Evolutionary conservation across 2,113 vertebrate genomes (phyloP).

Genomic region (Propithecus coquereli): DNA sequence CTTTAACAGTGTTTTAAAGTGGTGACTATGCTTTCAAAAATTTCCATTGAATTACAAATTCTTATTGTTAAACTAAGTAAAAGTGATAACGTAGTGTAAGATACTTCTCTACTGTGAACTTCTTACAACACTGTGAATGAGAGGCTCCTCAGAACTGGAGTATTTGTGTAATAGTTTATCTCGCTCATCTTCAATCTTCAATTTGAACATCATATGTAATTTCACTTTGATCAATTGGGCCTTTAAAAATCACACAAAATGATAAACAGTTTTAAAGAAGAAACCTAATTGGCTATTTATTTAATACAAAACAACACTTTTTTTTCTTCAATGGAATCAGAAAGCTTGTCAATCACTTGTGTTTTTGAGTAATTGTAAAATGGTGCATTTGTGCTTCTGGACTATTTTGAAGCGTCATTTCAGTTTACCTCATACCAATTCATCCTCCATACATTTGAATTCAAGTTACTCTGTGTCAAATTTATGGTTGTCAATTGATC

Average conservation of each 20-base stretch:
- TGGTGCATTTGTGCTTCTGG: constrained; percentile 75
- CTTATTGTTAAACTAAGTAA: constrained; percentile 28
- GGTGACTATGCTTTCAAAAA: constrained; percentile 60
- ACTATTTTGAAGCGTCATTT: constrained; percentile 62
- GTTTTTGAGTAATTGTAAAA: constrained; percentile 67
- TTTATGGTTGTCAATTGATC: constrained; percentile 32
- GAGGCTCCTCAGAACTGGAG: constrained; percentile 58
- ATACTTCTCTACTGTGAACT: constrained; percentile 62
- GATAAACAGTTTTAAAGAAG: neutral
- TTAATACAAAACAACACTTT: constrained; percentile 25
- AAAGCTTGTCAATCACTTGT: constrained; percentile 60
- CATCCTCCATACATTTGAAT: constrained; percentile 58
- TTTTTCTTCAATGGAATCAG: constrained; percentile 45
- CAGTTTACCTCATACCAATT: constrained; percentile 68
- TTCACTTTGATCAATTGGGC: constrained; percentile 19
- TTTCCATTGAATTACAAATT: constrained; percentile 54
- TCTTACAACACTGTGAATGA: constrained; percentile 66
- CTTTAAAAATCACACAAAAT: constrained; percentile 40
- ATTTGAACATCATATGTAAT: neutral
- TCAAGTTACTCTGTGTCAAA: constrained; percentile 48
- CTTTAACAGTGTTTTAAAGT: constrained; percentile 57
- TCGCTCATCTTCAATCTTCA: constrained; percentile 18
- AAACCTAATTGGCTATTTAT: constrained; percentile 35
- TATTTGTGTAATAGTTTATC: constrained; percentile 40
- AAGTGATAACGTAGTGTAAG: neutral